These are phyloP conservation scores for Helicoverpa armigera DNA, from an alignment of 1,140 invertebrate genomes.

Conservation along the genomic window DNA sequence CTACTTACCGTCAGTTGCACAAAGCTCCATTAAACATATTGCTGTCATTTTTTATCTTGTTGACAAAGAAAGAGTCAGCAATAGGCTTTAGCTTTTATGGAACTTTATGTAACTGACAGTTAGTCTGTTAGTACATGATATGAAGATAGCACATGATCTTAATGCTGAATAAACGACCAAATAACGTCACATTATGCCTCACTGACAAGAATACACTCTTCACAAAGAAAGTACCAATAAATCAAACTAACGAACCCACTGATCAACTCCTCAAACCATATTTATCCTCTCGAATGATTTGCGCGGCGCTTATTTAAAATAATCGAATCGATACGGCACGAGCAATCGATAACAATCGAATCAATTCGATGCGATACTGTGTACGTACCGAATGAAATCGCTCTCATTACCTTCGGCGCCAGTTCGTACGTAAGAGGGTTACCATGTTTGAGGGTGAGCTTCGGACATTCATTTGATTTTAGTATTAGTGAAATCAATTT, in stretches of 20 bases:
- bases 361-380: slow-evolving; percentile 37
- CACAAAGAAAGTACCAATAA: neutral
- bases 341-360: slow-evolving; percentile 42
- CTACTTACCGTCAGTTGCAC: no score
- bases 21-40: no score
- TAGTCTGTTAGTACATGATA: no score
- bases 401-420: slow-evolving; percentile 46
- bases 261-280: neutral
- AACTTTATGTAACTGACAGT: no score
- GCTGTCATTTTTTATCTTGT: no score
- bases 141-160: no score
- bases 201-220: no score
- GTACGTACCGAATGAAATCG: slow-evolving; percentile 44
- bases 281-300: neutral
- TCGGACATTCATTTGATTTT: neutral
- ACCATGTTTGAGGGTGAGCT: neutral
- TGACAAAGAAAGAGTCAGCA: no score
- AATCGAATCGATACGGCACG: slow-evolving; percentile 25
- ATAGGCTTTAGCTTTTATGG: no score
- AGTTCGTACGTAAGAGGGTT: slow-evolving; percentile 35
- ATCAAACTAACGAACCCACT: neutral
- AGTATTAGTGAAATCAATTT: neutral
- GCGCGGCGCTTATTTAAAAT: slow-evolving; percentile 29
- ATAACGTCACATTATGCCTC: no score
- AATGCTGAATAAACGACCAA: no score